Percentiles rank a stretch among this genome's conserved stretches.
Evolutionary conservation across 2,888 invertebrate genomes (phyloP).

Genomic region (Hyles lineata): DNA sequence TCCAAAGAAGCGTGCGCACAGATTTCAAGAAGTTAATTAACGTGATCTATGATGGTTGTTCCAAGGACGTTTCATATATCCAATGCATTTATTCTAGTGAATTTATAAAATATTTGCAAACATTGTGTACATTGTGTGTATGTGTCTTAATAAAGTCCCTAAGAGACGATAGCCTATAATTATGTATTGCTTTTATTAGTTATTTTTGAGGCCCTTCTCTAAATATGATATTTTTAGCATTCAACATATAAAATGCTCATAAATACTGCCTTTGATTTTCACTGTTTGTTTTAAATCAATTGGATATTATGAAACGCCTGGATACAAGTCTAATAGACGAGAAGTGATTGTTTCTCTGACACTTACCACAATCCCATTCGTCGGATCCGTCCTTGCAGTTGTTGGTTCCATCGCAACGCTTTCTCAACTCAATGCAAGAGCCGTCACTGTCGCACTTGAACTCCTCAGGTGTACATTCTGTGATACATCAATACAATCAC

Average conservation of each 20-base stretch:
- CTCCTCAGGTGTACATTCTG: conserved; percentile 75
- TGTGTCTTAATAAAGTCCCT: neutral
- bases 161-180: too few species aligned
- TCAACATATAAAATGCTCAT: too few species aligned
- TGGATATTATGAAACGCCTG: too few species aligned
- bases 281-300: too few species aligned
- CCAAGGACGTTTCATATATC: neutral
- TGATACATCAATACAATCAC: conserved; percentile 25
- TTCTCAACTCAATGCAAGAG: conserved; percentile 83
- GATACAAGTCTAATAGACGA: neutral
- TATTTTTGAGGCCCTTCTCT: too few species aligned
- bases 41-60: neutral
- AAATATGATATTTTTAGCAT: too few species aligned
- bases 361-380: conserved; percentile 83
- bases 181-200: too few species aligned
- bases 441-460: conserved; percentile 86
- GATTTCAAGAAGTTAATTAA: conserved; percentile 36
- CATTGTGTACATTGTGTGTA: too few species aligned
- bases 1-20: conserved; percentile 58
- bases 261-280: too few species aligned
- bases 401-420: conserved; percentile 83
- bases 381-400: conserved; percentile 87
- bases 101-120: neutral
- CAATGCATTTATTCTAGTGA: neutral
- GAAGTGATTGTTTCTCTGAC: neutral